These are phyloP conservation scores for Leptothorax acervorum DNA, from an alignment of 2,888 invertebrate genomes.

Conservation along the genomic window DNA sequence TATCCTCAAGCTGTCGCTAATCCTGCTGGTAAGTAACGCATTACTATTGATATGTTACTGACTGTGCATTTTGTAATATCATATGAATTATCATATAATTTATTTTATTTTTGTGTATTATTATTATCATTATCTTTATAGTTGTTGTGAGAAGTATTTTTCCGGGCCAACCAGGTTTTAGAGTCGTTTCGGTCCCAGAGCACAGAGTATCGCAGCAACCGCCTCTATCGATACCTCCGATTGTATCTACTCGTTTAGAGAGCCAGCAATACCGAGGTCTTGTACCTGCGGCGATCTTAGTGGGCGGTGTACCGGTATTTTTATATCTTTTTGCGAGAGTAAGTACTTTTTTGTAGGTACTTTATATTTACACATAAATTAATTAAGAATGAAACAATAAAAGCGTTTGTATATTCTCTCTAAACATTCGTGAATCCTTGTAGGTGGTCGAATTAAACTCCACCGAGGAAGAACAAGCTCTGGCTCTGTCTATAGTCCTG, in stretches of 20 bases:
- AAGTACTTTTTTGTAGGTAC: conserved; percentile 62
- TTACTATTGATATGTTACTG: neutral
- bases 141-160: conserved; percentile 84
- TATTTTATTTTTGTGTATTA: neutral
- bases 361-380: neutral
- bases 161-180: conserved; percentile 85
- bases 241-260: conserved; percentile 83
- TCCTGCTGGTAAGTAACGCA: conserved; percentile 78
- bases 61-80: conserved; percentile 29
- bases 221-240: conserved; percentile 84
- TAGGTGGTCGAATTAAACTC: conserved; percentile 90
- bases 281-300: conserved; percentile 87
- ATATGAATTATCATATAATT: neutral
- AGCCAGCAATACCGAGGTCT: conserved; percentile 87
- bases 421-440: conserved; percentile 19
- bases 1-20: conserved; percentile 86
- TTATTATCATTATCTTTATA: conserved; percentile 51
- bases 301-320: conserved; percentile 89
- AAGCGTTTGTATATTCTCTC: neutral
- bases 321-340: conserved; percentile 90
- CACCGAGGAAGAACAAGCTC: conserved; percentile 88
- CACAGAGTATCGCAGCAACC: conserved; percentile 85
- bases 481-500: conserved; percentile 88
- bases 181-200: conserved; percentile 84
- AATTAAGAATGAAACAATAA: neutral